Evolutionary conservation across 2,888 invertebrate genomes (phyloP).

Genomic region (Callyntrura guangdongensis): DNA sequence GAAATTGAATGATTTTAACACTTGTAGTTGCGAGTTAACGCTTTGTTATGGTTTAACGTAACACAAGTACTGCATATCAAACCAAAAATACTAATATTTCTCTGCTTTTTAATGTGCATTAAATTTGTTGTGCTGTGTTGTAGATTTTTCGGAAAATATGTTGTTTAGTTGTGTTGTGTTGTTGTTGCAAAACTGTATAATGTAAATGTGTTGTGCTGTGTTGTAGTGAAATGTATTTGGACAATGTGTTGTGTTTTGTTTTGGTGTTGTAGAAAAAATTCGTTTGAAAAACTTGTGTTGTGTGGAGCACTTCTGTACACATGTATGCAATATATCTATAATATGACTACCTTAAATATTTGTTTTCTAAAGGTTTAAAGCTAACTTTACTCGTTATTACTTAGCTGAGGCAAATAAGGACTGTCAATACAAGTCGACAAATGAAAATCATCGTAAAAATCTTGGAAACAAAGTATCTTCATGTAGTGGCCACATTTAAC

Average conservation of each 20-base stretch:
- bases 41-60: too few relatives aligned
- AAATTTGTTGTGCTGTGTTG: background rate
- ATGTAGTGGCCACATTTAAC: constrained; percentile 14
- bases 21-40: too few relatives aligned
- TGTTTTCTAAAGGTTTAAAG: too few relatives aligned
- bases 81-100: too few relatives aligned
- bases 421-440: background rate
- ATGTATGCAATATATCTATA: too few relatives aligned
- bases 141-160: too few relatives aligned
- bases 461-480: background rate
- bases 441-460: background rate
- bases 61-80: too few relatives aligned
- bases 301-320: background rate
- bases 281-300: background rate
- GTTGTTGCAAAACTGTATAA: background rate
- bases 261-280: background rate
- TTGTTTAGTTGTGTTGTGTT: background rate
- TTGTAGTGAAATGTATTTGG: background rate
- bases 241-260: background rate
- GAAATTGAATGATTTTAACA: too few relatives aligned
- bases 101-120: too few relatives aligned
- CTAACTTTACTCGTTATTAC: too few relatives aligned
- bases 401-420: too few relatives aligned
- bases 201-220: background rate
- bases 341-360: too few relatives aligned